These are phyloP conservation scores for Serranus cabrilla DNA, from an alignment of 2,797 vertebrate genomes.

Conservation along the genomic window DNA sequence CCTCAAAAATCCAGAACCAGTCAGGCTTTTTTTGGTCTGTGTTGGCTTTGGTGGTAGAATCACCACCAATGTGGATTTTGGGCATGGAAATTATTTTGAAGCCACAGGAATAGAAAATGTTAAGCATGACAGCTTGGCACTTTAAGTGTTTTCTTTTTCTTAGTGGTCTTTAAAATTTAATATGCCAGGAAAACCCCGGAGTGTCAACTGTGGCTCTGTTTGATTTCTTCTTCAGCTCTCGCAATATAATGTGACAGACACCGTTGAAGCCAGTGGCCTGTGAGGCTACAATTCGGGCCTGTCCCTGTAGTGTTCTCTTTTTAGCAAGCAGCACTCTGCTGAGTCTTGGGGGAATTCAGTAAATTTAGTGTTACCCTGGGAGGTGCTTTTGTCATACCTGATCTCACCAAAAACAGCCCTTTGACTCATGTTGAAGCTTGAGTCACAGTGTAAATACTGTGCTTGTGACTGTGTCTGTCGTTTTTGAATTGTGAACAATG, in stretches of 20 bases:
- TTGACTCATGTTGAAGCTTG: slow-evolving; percentile 36
- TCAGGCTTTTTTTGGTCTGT: not conserved
- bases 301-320: slow-evolving; percentile 10
- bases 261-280: slow-evolving; percentile 21
- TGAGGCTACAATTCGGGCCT: slow-evolving; percentile 16
- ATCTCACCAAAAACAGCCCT: slow-evolving; percentile 17
- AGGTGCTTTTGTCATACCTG: slow-evolving; percentile 32
- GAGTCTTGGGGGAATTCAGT: slow-evolving; percentile 31
- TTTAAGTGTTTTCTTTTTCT: slow-evolving; percentile 24
- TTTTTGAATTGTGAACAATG: slow-evolving; percentile 6
- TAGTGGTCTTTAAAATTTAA: slow-evolving; percentile 34
- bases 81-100: slow-evolving; percentile 9
- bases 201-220: slow-evolving; percentile 27
- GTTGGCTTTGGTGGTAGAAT: not conserved
- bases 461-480: slow-evolving; percentile 1
- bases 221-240: slow-evolving; percentile 25
- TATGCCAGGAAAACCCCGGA: slow-evolving; percentile 31
- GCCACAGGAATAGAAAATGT: slow-evolving; percentile 7
- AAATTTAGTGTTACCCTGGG: slow-evolving; percentile 14
- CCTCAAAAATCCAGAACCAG: not conserved
- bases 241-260: slow-evolving; percentile 52
- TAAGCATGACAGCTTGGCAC: slow-evolving; percentile 15
- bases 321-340: slow-evolving; percentile 20
- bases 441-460: slow-evolving; percentile 23
- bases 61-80: not conserved